Percentiles rank a stretch among this genome's conserved stretches.
phyloP scores from a whole-genome alignment of 2,797 vertebrate genomes.

The Todus mexicanus region DNA sequence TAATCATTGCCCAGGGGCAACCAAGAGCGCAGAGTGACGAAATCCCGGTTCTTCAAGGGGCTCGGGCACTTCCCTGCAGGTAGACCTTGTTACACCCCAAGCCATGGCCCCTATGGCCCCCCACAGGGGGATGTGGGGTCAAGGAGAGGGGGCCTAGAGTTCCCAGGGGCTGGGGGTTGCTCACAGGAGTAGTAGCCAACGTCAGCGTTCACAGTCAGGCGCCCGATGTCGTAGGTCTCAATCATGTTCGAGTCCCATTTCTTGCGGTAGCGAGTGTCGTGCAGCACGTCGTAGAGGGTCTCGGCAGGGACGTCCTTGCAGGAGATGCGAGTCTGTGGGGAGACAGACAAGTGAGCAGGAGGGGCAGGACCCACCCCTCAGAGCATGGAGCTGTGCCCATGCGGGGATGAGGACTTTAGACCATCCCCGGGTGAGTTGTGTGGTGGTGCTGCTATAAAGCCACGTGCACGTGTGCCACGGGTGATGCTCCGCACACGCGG shows the following conservation, averaged over 20 bases:
- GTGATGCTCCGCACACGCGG: background rate
- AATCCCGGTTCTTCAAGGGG: slow-evolving; percentile 88
- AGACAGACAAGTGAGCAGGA: fast-evolving
- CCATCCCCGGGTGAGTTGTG: no score
- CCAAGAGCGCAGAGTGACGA: slow-evolving; percentile 88
- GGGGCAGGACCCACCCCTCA: background rate
- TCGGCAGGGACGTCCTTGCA: slow-evolving; percentile 82
- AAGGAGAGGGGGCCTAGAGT: fast-evolving
- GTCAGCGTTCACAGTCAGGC: slow-evolving; percentile 83
- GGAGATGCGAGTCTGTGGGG: slow-evolving; percentile 81
- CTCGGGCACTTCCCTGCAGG: slow-evolving; percentile 82
- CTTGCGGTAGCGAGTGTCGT: slow-evolving; percentile 82
- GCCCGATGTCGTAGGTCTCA: slow-evolving; percentile 85
- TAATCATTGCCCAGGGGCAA: slow-evolving; percentile 86
- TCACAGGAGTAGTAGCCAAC: slow-evolving; percentile 88
- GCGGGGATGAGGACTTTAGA: fast-evolving
- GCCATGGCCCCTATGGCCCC: fast-evolving
- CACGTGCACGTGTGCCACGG: fast-evolving
- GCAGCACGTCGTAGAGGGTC: slow-evolving; percentile 83
- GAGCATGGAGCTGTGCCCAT: fast-evolving
- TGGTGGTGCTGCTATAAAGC: background rate
- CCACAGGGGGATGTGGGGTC: fast-evolving
- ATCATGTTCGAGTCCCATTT: slow-evolving; percentile 89
- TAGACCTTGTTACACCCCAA: background rate
- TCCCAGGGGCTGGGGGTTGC: background rate